Conservation (phyloP, 2,113 vertebrate genomes). For the Dipodomys stephensi region DNA sequence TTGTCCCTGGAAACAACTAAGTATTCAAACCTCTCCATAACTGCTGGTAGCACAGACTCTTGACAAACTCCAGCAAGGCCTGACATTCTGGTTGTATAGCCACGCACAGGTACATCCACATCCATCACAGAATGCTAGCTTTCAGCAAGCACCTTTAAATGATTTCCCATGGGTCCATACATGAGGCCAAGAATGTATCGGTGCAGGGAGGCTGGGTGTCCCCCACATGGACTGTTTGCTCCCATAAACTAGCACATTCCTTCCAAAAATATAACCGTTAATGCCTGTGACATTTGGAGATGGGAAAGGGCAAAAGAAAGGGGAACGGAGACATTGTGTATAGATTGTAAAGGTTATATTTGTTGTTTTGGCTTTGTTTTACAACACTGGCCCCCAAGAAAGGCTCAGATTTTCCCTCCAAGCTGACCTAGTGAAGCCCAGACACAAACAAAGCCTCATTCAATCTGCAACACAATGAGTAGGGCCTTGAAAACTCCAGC, state of each 20-base stretch:
- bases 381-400: not conserved
- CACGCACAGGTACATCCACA: not conserved
- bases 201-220: not conserved
- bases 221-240: not conserved
- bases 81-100: not conserved
- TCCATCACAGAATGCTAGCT: not conserved
- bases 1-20: not conserved
- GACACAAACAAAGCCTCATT: not conserved
- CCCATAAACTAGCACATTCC: not conserved
- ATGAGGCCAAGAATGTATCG: too few relatives aligned
- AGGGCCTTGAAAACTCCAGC: not conserved
- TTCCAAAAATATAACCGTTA: slow-evolving; percentile 34
- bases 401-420: not conserved
- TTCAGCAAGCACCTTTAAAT: not conserved
- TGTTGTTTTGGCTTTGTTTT: slow-evolving; percentile 22
- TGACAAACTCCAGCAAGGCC: not conserved
- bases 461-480: not conserved
- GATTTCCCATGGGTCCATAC: not conserved
- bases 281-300: slow-evolving; percentile 23
- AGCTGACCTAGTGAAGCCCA: not conserved
- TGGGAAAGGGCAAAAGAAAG: not conserved
- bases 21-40: not conserved
- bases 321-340: not conserved
- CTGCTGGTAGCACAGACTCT: not conserved
- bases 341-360: not conserved